phyloP scores from a whole-genome alignment of 2,797 vertebrate genomes.

The Melopsittacus undulatus region DNA sequence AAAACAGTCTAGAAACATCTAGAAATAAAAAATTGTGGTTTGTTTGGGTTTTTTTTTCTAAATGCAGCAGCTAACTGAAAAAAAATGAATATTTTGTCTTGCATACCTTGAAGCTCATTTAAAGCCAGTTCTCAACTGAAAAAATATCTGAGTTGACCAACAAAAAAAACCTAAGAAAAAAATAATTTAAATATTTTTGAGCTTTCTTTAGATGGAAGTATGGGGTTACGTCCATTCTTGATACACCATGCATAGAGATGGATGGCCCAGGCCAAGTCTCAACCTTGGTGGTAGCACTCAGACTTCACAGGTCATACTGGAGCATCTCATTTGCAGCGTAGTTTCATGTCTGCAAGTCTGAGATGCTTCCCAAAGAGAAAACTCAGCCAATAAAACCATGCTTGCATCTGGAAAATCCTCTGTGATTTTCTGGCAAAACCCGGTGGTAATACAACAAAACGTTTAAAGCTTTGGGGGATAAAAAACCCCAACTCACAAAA shows the following conservation, averaged over 20 bases:
- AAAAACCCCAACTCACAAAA: neutral
- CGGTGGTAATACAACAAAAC: neutral
- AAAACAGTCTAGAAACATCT: neutral
- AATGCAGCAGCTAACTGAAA: neutral
- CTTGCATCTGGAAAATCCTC: neutral
- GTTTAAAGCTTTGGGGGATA: neutral
- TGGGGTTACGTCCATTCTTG: fast-evolving
- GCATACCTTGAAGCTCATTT: neutral
- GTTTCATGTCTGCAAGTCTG: neutral
- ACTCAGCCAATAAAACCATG: neutral
- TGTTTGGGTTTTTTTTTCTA: neutral
- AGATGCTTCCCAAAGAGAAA: neutral
- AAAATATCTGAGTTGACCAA: neutral
- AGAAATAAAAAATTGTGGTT: neutral
- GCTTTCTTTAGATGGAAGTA: neutral
- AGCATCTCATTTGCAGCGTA: neutral
- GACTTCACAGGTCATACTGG: neutral
- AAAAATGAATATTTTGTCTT: neutral
- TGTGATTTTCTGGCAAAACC: neutral
- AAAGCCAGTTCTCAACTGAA: neutral
- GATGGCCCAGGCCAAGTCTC: neutral
- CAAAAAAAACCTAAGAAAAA: neutral
- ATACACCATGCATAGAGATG: neutral
- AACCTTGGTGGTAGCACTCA: fast-evolving
- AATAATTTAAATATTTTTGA: neutral